Conservation (phyloP, 2,113 vertebrate species). For the Tonatia bakeri region DNA sequence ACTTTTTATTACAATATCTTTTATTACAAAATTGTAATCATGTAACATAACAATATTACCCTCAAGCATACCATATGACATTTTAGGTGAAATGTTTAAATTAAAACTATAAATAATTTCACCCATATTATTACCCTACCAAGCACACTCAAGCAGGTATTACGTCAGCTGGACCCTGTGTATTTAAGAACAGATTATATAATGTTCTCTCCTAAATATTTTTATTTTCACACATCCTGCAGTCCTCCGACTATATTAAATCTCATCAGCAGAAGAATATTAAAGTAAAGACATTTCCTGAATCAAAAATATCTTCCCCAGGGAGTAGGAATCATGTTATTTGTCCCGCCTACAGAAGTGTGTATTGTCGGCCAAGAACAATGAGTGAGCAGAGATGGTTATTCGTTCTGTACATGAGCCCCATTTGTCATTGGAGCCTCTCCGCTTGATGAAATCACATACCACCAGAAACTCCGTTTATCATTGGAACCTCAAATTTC, state of each 20-base stretch:
- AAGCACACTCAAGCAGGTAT: too few species aligned
- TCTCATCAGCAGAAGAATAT: not conserved
- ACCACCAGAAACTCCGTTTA: not conserved
- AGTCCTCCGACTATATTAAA: conserved; percentile 12
- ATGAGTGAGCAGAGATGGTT: not conserved
- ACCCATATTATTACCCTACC: too few species aligned
- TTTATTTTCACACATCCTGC: conserved; percentile 9
- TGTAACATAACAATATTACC: too few species aligned
- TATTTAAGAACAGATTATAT: not conserved
- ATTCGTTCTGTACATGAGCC: not conserved
- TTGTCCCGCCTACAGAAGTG: not conserved
- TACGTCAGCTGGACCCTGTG: too few species aligned
- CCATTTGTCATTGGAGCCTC: not conserved
- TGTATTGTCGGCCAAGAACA: not conserved
- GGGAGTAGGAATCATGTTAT: not conserved
- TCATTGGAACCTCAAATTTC: too few species aligned
- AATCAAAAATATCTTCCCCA: not conserved
- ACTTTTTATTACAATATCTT: too few species aligned
- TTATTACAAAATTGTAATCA: too few species aligned
- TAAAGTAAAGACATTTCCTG: not conserved
- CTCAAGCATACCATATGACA: too few species aligned
- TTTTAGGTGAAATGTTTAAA: too few species aligned
- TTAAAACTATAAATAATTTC: too few species aligned
- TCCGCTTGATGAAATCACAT: not conserved
- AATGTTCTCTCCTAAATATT: conserved; percentile 1